Evolutionary conservation across 2,888 invertebrate species (phyloP).

Genomic region (Spisula subtruncata): DNA sequence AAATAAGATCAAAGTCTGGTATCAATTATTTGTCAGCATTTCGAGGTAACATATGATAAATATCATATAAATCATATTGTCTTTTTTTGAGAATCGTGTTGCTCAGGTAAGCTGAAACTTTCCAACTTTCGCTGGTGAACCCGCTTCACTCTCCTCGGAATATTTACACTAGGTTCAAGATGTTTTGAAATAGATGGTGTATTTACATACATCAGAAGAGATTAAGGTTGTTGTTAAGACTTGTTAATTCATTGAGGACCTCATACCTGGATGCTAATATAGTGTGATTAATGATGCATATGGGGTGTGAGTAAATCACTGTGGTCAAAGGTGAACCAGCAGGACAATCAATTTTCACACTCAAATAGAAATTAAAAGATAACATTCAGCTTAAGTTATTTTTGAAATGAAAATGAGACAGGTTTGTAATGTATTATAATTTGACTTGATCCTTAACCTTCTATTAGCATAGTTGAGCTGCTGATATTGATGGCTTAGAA

Average conservation of each 20-base stretch:
- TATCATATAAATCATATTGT: conserved; percentile 19
- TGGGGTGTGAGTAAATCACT: conserved; percentile 32
- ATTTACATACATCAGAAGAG: conserved; percentile 47
- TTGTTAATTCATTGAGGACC: conserved; percentile 37
- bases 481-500: too few relatives aligned
- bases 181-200: conserved; percentile 34
- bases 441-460: too few relatives aligned
- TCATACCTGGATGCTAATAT: conserved; percentile 34
- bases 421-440: too few relatives aligned
- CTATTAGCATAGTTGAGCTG: too few relatives aligned
- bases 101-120: conserved; percentile 6
- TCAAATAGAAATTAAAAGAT: conserved; percentile 53
- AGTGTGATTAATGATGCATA: conserved; percentile 38
- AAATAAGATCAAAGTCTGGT: conserved; percentile 11
- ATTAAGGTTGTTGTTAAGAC: conserved; percentile 33
- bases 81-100: conserved; percentile 10
- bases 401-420: background rate
- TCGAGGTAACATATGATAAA: conserved; percentile 19
- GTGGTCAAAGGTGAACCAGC: conserved; percentile 22
- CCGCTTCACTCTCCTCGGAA: background rate
- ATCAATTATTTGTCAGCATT: conserved; percentile 18
- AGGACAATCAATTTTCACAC: conserved; percentile 42
- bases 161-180: conserved; percentile 37
- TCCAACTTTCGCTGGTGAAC: background rate
- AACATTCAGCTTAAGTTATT: conserved; percentile 26